Evolutionary conservation across 2,888 invertebrate genomes (phyloP), one percentile per base, ranked within the genome.

Genomic region (Idaea aversata): DNA sequence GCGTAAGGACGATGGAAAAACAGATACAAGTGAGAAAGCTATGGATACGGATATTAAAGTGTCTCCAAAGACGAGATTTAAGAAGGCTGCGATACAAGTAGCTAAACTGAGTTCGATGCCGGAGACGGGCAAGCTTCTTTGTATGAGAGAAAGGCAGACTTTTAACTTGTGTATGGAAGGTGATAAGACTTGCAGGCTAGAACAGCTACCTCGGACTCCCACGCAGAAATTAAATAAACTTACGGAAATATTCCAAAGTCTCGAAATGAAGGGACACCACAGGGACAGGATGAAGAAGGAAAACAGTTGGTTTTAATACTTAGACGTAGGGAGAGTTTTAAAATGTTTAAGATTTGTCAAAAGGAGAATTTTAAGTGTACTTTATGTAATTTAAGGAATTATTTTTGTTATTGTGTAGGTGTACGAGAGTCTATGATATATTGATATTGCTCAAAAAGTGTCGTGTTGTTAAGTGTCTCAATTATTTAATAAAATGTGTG

Each of bases 361-460:
- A 71, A 74, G 75, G 73, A 72, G 72, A 70, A 64, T 72, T 79
- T 74, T 85, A 86, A 85, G 84, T 82, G 83, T 81, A 73, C 74
- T 47, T 47, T 47, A 72, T 79, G 75, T 70, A 75, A 70, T 75
- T 73, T 84, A 81, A 85, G 78, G 78, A 74, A 79, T 79, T 67
- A 68, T 79, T 82, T 88, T 87, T 84, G 82, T 84, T 82, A 77
- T 75, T 72, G 77, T 71, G 10, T 72, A 77, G 76, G 78, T 73
- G 74, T 83, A 76, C 79, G 80, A 76, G 76, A 79, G 47, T 47
- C 47, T 47, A 47, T 13, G 47, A 79, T 73, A 79, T 83, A 78
- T 84, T 82, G 74, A 74, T 85, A 83, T 89, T 91, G 91, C 91
- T 91, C 91, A 91, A 91, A 91, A 91, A 83, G 81, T 85, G 81